These are phyloP conservation scores for Chascanopsetta lugubris DNA, from an alignment of 2,113 vertebrate species.

Conservation along the genomic window DNA sequence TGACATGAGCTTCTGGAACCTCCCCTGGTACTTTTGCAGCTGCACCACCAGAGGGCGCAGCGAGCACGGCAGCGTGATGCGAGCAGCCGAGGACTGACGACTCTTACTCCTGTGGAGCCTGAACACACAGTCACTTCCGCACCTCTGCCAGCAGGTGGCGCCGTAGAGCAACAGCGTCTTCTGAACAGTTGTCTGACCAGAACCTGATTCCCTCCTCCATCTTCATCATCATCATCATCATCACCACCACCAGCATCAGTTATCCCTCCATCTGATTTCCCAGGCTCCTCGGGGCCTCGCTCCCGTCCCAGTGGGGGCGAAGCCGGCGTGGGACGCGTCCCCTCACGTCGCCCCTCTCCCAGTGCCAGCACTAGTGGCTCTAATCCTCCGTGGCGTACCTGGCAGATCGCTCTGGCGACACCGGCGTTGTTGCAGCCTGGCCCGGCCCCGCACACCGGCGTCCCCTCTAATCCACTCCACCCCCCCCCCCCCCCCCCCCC, in stretches of 20 bases:
- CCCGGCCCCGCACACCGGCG: conserved; percentile 52
- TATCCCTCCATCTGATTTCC: conserved; percentile 38
- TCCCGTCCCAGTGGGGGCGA: conserved; percentile 21
- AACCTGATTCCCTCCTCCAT: not conserved
- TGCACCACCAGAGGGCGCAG: too few relatives aligned
- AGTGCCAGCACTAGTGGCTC: conserved; percentile 65
- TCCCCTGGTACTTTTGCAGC: too few relatives aligned
- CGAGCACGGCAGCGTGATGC: too few relatives aligned
- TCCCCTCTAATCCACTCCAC: conserved; percentile 65
- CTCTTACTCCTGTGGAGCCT: not conserved
- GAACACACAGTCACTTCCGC: not conserved
- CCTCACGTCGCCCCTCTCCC: conserved; percentile 63
- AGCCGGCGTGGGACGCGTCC: conserved; percentile 40
- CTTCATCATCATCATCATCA: not conserved
- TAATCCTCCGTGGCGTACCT: conserved; percentile 78
- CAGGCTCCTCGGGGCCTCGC: conserved; percentile 19
- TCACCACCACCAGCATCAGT: not conserved
- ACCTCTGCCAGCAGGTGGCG: conserved; percentile 10
- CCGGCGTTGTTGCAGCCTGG: conserved; percentile 59
- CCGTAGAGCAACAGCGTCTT: conserved; percentile 7
- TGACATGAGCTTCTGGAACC: too few relatives aligned
- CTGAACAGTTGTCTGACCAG: not conserved
- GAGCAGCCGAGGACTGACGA: not conserved
- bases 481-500: too few relatives aligned
- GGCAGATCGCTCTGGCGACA: conserved; percentile 72